phyloP scores from a whole-genome alignment of 2,113 vertebrate species.

The Hemiscyllium ocellatum region DNA sequence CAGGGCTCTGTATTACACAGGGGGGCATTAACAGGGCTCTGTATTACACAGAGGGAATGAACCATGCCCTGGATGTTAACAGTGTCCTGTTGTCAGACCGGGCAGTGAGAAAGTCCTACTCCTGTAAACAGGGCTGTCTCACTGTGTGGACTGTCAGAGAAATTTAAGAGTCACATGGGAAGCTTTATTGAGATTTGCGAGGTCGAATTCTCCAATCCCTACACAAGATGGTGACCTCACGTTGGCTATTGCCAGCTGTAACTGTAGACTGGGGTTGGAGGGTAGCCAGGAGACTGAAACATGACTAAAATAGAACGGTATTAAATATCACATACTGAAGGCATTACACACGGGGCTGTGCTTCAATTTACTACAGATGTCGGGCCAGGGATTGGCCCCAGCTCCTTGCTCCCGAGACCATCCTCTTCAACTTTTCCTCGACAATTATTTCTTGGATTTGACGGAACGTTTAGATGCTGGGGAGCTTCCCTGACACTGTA shows the following conservation, averaged over 20 bases:
- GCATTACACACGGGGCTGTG: slow-evolving; percentile 16
- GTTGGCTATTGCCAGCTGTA: not conserved
- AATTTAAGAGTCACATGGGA: slow-evolving; percentile 4
- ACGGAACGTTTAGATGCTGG: not conserved
- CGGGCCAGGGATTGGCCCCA: not conserved
- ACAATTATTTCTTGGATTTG: not conserved
- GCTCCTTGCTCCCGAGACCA: not conserved
- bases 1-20: too few species aligned
- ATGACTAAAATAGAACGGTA: slow-evolving; percentile 11
- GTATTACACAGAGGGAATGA: not conserved
- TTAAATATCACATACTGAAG: slow-evolving; percentile 29
- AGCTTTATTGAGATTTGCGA: not conserved
- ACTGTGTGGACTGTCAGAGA: not conserved
- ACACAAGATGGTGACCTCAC: not conserved
- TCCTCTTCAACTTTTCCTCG: not conserved
- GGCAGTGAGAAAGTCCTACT: not conserved
- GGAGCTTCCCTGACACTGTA: not conserved
- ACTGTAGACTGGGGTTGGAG: not conserved
- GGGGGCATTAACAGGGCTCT: too few species aligned
- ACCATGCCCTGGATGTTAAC: not conserved
- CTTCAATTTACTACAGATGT: slow-evolving; percentile 31
- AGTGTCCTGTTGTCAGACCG: not conserved
- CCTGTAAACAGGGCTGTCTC: not conserved
- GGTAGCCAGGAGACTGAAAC: not conserved
- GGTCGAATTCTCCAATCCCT: not conserved